Percentiles rank a stretch among this genome's conserved stretches.
These are phyloP conservation scores for Amaurobius ferox DNA, from an alignment of 2,888 invertebrate species.

Conservation along the genomic window DNA sequence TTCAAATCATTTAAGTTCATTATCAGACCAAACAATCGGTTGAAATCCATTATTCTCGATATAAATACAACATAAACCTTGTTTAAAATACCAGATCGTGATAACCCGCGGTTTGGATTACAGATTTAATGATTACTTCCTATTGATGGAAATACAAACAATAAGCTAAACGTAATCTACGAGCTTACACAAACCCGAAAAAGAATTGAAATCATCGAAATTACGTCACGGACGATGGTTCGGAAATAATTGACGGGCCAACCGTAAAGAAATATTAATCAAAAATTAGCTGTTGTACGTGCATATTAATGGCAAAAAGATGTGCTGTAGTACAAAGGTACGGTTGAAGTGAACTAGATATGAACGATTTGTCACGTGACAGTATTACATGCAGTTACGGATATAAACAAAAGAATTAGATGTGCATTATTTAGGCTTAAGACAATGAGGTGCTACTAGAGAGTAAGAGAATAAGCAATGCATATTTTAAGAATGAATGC, in stretches of 20 bases:
- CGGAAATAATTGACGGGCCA: not conserved
- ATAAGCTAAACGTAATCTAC: too few relatives aligned
- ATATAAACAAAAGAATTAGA: not conserved
- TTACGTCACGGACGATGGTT: not conserved
- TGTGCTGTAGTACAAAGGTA: not conserved
- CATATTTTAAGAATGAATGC: not conserved
- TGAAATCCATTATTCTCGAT: too few relatives aligned
- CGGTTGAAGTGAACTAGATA: not conserved
- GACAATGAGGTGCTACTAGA: not conserved
- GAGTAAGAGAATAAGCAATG: not conserved
- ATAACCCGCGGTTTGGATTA: too few relatives aligned
- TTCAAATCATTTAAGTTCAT: too few relatives aligned
- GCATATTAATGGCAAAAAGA: not conserved
- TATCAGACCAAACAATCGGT: too few relatives aligned
- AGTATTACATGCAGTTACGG: not conserved
- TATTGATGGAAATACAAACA: too few relatives aligned
- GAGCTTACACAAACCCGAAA: too few relatives aligned
- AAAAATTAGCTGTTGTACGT: not conserved
- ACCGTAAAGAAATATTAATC: not conserved
- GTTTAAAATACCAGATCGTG: too few relatives aligned
- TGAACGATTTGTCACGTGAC: not conserved
- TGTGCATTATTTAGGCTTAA: not conserved
- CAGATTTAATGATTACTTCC: too few relatives aligned
- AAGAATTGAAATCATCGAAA: not conserved
- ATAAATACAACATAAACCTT: too few relatives aligned